Evolutionary conservation across 1,140 invertebrate genomes (phyloP), one percentile per base, ranked within the genome.

Genomic region (Lordiphosa stackelbergi): DNA sequence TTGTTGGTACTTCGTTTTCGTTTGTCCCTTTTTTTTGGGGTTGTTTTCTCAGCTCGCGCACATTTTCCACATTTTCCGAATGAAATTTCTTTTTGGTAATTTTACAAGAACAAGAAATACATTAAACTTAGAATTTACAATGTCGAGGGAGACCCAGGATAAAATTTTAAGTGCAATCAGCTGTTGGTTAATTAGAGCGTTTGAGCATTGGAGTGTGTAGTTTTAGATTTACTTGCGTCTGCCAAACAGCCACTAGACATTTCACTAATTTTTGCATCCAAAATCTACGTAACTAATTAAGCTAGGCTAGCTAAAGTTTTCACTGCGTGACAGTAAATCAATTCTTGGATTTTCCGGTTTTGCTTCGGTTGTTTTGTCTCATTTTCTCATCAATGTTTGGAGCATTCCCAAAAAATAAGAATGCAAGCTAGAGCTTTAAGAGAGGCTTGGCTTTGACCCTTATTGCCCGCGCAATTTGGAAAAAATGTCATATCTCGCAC

Each of bases 31-130:
- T 68, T 79, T 19, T 56, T 68, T 81, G 75, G 75, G 75, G 75
- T 81, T 79, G 75, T 79, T 65, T 71, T 71, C 77, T 81, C 77
- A 63, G 71, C 72, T 61, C 66, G 66, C 65, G 57, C 75, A 75
- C 75, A 83, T 72, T 78, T 77, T 81, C 73, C 73, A 73, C 75
- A 79, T 79, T 81, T 79, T 69, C 75, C 75, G 66, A 79, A 79
- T 73, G 75, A 79, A 74, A 68, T 79, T 79, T 79, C 77, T 75
- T 79, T 75, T 79, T 71, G 75, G 75, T 81, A 79, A 79, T 81
- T 81, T 79, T 79, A 79, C 77, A 79, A 79, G 75, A 79, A 75
- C 75, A 79, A 78, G 73, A 78, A 78, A n/a, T n/a, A n/a, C n/a
- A n/a, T n/a, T n/a, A n/a, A n/a, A n/a, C n/a, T n/a, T n/a, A n/a